Base-by-base conservation (phyloP, 2,113 vertebrate species). In the Paedocypris sp. region DNA sequence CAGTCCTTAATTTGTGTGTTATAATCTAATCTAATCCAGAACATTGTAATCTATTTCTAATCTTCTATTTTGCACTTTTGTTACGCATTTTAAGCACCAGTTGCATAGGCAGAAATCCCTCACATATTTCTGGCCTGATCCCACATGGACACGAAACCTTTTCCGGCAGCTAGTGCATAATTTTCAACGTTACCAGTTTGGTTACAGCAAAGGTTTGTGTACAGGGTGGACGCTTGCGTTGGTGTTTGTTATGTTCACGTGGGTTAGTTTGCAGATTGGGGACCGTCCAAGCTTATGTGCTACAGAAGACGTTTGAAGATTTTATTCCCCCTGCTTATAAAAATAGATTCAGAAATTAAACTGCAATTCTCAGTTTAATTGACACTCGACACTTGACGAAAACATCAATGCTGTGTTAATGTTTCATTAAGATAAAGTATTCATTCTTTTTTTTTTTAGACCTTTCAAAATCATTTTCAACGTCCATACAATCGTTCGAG, bases 331-430 rank as follows among this genome's bases (percentile, higher is more conserved):
- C 43, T 42, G 13, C 31, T 1, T 9, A 19, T 54, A 60, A 69
- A 64, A 53, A 69, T 62, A 64, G 54, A 48, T 48, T n/a, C 33
- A 26, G 59, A 64, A 69, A 64, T n/a, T 64, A 60, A 69, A 69
- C 32, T 33, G 33, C 60, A 60, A 59, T 64, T 69, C 59, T 50
- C 47, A 25, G 42, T 54, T 36, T 28, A 64, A 59, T 52, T 39
- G 18, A 10, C 46, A 33, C 31, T 45, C 33, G 51, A n/a, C n/a
- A n/a, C n/a, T n/a, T n/a, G n/a, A n/a, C n/a, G 25, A 53, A 47
- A 47, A 18, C 28, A n/a, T 18, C 29, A 49, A 29, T 31, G 12
- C 43, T 53, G 11, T 13, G n/a, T n/a, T n/a, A n/a, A n/a, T n/a
- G n/a, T n/a, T n/a, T n/a, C n/a, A n/a, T n/a, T n/a, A n/a, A n/a